phyloP scores from a whole-genome alignment of 2,888 invertebrate genomes.

The Pandemis corylana region DNA sequence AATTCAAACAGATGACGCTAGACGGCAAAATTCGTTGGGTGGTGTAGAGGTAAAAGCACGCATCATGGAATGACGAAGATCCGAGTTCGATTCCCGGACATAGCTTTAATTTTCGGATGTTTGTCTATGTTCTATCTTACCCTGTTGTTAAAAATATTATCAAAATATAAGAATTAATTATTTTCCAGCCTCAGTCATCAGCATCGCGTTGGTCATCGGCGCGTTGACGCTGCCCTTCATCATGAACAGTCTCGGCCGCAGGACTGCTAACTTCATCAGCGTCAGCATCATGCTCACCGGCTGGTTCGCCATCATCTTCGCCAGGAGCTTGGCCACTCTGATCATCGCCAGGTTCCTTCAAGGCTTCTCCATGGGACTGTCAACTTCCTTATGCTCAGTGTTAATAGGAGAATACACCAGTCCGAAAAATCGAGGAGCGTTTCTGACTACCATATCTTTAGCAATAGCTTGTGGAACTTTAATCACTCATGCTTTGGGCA shows the following conservation, averaged over 20 bases:
- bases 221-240: slow-evolving; percentile 47
- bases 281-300: slow-evolving; percentile 69
- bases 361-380: slow-evolving; percentile 75
- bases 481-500: slow-evolving; percentile 82
- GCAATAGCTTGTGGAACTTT: slow-evolving; percentile 83
- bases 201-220: slow-evolving; percentile 43
- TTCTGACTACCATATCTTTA: slow-evolving; percentile 82
- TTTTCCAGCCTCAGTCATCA: slow-evolving; percentile 45
- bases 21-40: no score
- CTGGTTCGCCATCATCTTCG: slow-evolving; percentile 68
- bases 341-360: slow-evolving; percentile 50
- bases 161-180: background rate
- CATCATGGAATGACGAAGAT: no score
- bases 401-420: slow-evolving; percentile 79
- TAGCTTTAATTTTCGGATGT: no score
- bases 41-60: no score
- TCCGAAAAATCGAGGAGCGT: slow-evolving; percentile 82
- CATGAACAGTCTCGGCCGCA: slow-evolving; percentile 75
- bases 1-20: no score
- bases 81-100: no score
- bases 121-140: no score
- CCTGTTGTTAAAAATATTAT: no score
- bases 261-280: slow-evolving; percentile 65
- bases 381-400: slow-evolving; percentile 68
- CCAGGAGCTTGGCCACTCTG: slow-evolving; percentile 52